Evolutionary conservation across 2,113 vertebrate genomes (phyloP).

Genomic region (Pterophyllum scalare): DNA sequence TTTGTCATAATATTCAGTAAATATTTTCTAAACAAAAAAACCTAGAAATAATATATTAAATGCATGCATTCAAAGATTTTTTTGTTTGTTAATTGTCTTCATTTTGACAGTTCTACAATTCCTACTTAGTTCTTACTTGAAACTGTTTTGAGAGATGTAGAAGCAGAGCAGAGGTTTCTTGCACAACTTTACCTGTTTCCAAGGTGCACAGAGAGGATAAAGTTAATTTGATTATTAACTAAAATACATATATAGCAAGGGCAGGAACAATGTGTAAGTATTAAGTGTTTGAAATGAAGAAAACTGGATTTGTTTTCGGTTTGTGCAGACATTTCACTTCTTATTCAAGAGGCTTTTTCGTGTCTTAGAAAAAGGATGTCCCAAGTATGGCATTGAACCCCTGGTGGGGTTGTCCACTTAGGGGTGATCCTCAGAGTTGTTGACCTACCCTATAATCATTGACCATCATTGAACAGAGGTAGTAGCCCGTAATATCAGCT

Average conservation of each 20-base stretch:
- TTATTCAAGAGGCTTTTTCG: not conserved
- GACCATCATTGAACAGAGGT: not conserved
- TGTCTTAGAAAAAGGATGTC: not conserved
- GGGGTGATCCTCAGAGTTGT: not conserved
- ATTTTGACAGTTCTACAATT: not conserved
- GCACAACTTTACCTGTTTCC: too few relatives aligned
- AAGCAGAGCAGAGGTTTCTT: not conserved
- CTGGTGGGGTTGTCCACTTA: not conserved
- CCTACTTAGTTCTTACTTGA: not conserved
- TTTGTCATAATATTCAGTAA: slow-evolving; percentile 48
- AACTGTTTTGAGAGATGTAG: not conserved
- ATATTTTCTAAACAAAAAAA: slow-evolving; percentile 58
- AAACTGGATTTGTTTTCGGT: not conserved
- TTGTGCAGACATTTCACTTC: not conserved
- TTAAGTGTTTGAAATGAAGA: not conserved
- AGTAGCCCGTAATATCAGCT: not conserved
- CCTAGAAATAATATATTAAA: slow-evolving; percentile 47
- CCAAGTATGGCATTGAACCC: not conserved
- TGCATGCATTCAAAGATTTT: slow-evolving; percentile 51
- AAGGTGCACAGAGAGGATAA: not conserved
- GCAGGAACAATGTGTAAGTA: not conserved
- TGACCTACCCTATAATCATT: not conserved
- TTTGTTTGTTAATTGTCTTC: not conserved
- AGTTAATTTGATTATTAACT: too few relatives aligned
- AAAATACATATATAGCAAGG: not conserved